Evolutionary conservation across 2,797 vertebrate genomes (phyloP).

Genomic region (Lepilemur ruficaudatus): DNA sequence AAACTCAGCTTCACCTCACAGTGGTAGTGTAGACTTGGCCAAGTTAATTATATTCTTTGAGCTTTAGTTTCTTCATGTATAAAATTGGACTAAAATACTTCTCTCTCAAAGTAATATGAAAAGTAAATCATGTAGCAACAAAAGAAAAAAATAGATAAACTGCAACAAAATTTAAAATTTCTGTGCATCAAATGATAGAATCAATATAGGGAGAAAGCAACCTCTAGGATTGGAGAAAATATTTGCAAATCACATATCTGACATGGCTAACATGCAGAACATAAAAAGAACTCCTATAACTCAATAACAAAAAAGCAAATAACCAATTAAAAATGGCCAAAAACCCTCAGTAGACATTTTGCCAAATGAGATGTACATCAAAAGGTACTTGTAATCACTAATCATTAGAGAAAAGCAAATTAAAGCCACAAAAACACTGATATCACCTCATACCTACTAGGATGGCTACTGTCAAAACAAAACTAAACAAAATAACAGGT

Average conservation of each 20-base stretch:
- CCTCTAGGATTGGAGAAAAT: not conserved
- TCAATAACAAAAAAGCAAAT: not conserved
- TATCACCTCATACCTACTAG: not conserved
- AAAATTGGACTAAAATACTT: not conserved
- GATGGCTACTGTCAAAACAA: not conserved
- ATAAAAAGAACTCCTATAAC: not conserved
- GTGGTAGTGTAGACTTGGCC: not conserved
- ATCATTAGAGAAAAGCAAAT: not conserved
- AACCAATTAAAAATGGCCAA: not conserved
- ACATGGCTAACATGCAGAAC: not conserved
- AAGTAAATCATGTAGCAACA: not conserved
- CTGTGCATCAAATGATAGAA: not conserved
- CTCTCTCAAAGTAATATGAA: not conserved
- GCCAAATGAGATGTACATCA: not conserved
- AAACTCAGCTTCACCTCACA: not conserved
- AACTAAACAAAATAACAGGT: not conserved
- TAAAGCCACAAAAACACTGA: not conserved
- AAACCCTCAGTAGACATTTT: not conserved
- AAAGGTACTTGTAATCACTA: not conserved
- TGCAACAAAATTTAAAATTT: not conserved
- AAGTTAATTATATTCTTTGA: not conserved
- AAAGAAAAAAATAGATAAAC: not conserved
- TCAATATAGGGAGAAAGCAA: not conserved
- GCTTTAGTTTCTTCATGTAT: not conserved
- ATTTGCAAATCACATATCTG: not conserved